Evolutionary conservation across 2,888 invertebrate genomes (phyloP), one percentile per base, ranked within the genome.

Genomic region (Chloromyia formosa): DNA sequence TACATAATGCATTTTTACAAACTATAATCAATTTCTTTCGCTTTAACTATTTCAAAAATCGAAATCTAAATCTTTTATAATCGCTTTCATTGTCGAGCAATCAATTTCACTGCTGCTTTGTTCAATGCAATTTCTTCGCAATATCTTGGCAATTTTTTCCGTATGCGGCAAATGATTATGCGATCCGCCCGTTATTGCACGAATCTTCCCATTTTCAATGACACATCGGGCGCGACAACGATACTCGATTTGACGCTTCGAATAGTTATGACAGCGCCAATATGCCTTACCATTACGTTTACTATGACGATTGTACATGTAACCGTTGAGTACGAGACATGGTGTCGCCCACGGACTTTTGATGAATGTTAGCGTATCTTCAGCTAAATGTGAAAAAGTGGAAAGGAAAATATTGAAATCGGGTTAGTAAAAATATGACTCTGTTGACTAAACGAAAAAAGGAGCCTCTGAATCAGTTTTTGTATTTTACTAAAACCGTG

Each of bases 181-280:
- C 0, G 77, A 76, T 0, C 84, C 84, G 0, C 86, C 86, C 0
- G 86, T 84, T 2, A 84, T 80, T 1, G 82, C 81, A 74, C 82
- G 84, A 0, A 86, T 79, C 69, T 81, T 81, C 10, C 85, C 85
- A 78, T 83, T 82, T 61, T 84, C 83, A 3, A 86, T 80, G 0
- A 86, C 85, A 76, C 86, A 86, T 2, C 86, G 81, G 0, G 86
- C 84, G 1, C 85, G 83, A 76, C 86, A 86, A 4, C 86, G 81
- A 66, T 82, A 80, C 20, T 83, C 82, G 75, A 82, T 81, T 23
- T 80, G 77, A 75, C 83, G 84, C 76, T 85, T 86, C 1, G 86
- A 86, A 76, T 86, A 86, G 78, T 86, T 86, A 77, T 86, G 86
- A 58, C 86, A 86, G 12, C 86, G 82, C 86, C 86, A 86, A 75